These are phyloP conservation scores for Catharus minimus DNA, from an alignment of 2,113 vertebrate genomes.

Conservation along the genomic window DNA sequence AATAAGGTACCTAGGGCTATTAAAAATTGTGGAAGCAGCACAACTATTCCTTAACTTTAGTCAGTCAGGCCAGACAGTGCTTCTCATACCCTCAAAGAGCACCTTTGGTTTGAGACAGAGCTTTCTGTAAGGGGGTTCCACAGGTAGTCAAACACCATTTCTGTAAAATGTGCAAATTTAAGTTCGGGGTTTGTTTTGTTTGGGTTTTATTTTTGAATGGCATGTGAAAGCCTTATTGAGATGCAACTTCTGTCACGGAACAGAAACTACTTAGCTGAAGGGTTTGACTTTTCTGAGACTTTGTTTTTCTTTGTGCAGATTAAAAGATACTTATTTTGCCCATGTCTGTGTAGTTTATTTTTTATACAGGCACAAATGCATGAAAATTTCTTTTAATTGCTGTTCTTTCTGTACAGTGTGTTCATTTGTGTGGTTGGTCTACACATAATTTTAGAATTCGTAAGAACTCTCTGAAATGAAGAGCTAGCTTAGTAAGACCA, in stretches of 20 bases:
- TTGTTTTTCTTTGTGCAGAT: neutral
- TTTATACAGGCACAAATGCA: neutral
- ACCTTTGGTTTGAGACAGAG: neutral
- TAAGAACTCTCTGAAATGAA: slow-evolving; percentile 26
- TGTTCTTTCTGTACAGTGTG: neutral
- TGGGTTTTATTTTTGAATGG: neutral
- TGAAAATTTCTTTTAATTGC: neutral
- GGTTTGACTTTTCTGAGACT: neutral
- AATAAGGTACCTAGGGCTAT: neutral
- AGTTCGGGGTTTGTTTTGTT: neutral
- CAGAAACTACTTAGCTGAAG: neutral
- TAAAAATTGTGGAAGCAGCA: neutral
- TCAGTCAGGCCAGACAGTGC: neutral
- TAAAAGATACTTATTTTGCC: neutral
- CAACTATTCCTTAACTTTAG: neutral
- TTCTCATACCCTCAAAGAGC: neutral
- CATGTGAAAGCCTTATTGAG: neutral
- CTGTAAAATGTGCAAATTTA: neutral
- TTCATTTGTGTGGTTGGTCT: neutral
- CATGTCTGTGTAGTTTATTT: neutral
- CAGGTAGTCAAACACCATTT: neutral
- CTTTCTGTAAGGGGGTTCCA: neutral
- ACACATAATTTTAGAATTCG: slow-evolving; percentile 7
- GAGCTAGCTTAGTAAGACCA: neutral
- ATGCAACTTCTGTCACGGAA: neutral